phyloP scores from a whole-genome alignment of 2,113 vertebrate species.

The Heterotilapia buettikoferi region DNA sequence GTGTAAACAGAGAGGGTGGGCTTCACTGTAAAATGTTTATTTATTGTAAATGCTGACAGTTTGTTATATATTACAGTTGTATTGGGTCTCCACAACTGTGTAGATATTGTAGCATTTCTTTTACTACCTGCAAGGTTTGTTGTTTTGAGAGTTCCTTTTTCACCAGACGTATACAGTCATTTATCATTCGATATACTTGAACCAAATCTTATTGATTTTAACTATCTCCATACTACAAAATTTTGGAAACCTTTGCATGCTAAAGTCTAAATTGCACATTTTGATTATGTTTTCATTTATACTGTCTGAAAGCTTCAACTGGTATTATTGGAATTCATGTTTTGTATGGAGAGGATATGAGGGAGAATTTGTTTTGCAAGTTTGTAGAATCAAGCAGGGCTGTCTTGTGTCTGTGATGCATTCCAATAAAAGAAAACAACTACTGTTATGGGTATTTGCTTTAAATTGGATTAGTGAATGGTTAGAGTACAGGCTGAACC shows the following conservation, averaged over 20 bases:
- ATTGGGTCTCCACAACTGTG: slow-evolving; percentile 6
- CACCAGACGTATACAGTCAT: slow-evolving; percentile 1
- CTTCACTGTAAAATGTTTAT: slow-evolving; percentile 51
- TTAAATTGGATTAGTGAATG: background rate
- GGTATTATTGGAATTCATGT: background rate
- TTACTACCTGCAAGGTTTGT: slow-evolving; percentile 9
- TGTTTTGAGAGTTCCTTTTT: slow-evolving; percentile 8
- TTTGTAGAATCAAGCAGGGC: slow-evolving; percentile 48
- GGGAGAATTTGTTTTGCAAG: slow-evolving; percentile 33
- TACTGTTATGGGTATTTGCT: slow-evolving; percentile 13
- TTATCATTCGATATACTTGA: background rate
- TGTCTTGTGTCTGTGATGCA: slow-evolving; percentile 69
- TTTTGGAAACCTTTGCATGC: slow-evolving; percentile 20
- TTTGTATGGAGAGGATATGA: slow-evolving; percentile 4
- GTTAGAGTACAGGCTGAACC: background rate
- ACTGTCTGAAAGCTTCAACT: slow-evolving; percentile 13
- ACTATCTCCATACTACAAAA: background rate
- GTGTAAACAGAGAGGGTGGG: slow-evolving; percentile 29
- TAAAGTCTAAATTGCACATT: background rate
- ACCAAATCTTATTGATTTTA: background rate
- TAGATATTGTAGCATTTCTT: background rate
- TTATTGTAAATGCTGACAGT: slow-evolving; percentile 48
- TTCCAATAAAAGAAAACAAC: slow-evolving; percentile 70
- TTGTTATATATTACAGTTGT: slow-evolving; percentile 13
- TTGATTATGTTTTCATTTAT: slow-evolving; percentile 1